Evolutionary conservation across 2,113 vertebrate species (phyloP), one percentile per base, ranked within the genome.

Genomic region (Zeus faber): DNA sequence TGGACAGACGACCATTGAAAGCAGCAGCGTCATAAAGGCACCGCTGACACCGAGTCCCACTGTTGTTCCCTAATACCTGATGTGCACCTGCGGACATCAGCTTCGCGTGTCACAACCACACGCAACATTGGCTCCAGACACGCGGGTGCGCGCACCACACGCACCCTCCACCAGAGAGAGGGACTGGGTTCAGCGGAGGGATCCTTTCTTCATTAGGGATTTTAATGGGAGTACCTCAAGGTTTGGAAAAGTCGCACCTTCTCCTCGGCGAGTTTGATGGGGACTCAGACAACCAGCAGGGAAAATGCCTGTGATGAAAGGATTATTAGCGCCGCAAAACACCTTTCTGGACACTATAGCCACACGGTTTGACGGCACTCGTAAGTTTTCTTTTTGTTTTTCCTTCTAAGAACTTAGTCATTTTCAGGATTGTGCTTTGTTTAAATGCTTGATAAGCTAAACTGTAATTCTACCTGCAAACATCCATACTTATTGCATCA

Each of bases 231-330:
- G 51, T 52, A 33, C 43, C 61, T 46, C 52, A 40, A 69, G 71
- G 16, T 76, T 66, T 54, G 73, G 65, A 67, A 79, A 61, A 67
- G 69, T 74, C 59, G 55, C 45, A 35, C 58, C 62, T 50, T 73
- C 52, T 61, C 48, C 56, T 43, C 68, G 67, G 47, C 73, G 85
- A 89, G 89, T 97, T 98, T 98, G 92, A 98, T 98, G 96, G 95
- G 90, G 93, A 93, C 93, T 91, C 86, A 81, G 87, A 90, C 87
- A 90, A 75, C 54, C 31, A 58, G 76, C 87, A 90, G 92, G 91
- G 92, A 98, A 93, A 80, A 98, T 98, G 95, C 96, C 95, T 88
- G 95, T 98, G 74, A 98, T 98, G 96, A 98, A 98, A 63, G 96
- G 96, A 92, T 92, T 98, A 89, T 82, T 98, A 86, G 96, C 96